A percentile compares a stretch with the other conserved stretches of the same genome.
Evolutionary conservation across 2,888 invertebrate genomes (phyloP).

Genomic region (Achlya flavicornis): DNA sequence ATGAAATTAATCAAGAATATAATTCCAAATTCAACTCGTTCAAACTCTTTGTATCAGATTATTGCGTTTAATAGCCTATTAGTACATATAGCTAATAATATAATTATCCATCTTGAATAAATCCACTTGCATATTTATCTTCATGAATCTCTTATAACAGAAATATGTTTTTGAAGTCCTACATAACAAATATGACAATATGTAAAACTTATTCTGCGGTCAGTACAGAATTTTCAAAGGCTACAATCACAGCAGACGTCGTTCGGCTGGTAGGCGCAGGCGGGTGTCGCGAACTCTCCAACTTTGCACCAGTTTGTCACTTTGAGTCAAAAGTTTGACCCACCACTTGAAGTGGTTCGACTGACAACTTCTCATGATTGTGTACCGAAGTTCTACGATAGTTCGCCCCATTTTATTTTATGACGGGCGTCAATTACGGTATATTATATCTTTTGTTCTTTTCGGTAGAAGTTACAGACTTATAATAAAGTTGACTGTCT

Average conservation of each 20-base stretch:
- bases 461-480: conserved; percentile 33
- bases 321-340: conserved; percentile 51
- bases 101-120: no score
- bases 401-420: conserved; percentile 35
- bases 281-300: conserved; percentile 36
- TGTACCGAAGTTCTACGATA: conserved; percentile 41
- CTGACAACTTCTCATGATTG: conserved; percentile 39
- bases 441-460: conserved; percentile 50
- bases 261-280: conserved; percentile 27
- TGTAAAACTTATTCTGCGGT: no score
- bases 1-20: no score
- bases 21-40: conserved; percentile 27
- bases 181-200: no score
- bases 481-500: conserved; percentile 35
- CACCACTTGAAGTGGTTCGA: conserved; percentile 41
- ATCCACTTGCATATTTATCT: no score
- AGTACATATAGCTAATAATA: no score
- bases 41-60: conserved; percentile 9
- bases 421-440: conserved; percentile 58
- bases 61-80: no score
- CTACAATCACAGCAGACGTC: conserved; percentile 6
- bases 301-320: conserved; percentile 58
- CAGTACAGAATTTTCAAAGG: no score
- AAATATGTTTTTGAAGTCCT: no score
- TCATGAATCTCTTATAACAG: no score